Evolutionary conservation across 2,113 vertebrate species (phyloP), one percentile per base, ranked within the genome.

Genomic region (Limnothrissa miodon): DNA sequence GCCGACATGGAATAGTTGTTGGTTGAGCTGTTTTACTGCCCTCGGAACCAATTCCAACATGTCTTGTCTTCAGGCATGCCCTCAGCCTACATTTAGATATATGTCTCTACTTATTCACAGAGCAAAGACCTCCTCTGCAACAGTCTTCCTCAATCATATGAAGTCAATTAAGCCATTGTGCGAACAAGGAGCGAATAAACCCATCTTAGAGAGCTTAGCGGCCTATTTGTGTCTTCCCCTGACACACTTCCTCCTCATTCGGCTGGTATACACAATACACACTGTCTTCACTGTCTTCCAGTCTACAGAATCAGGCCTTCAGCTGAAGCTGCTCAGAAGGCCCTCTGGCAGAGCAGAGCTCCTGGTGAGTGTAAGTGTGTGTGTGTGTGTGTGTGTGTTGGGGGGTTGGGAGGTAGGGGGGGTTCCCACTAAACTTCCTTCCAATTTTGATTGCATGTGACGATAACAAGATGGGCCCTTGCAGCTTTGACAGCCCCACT

Each of bases 391-490:
- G n/a, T n/a, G n/a, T n/a, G n/a, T n/a, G n/a, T n/a, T n/a, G n/a
- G n/a, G n/a, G n/a, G n/a, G n/a, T n/a, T n/a, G n/a, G n/a, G n/a
- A n/a, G n/a, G n/a, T n/a, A n/a, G n/a, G n/a, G n/a, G n/a, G n/a
- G n/a, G n/a, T n/a, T 74, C 29, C 3, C 29, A 15, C 29, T 17
- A 10, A 33, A 78, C 80, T 83, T 82, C 79, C 83, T 80, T 53
- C 51, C 82, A 81, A 79, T 87, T 59, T 83, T 48, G 79, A 81
- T 84, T 25, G 39, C 25, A 48, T 33, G 53, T 48, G 17, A 56
- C 33, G 80, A 87, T 84, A 83, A 45, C 23, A 9, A 74, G n/a
- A 88, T 82, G 45, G 39, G 56, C 53, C 82, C 78, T 83, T 66
- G 45, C 81, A 83, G 82, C 45, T 59, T 79, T 86, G 51, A 56